Percentiles rank a stretch among this genome's conserved stretches.
phyloP scores from a whole-genome alignment of 2,888 invertebrate genomes.

The Limnephilus marmoratus region DNA sequence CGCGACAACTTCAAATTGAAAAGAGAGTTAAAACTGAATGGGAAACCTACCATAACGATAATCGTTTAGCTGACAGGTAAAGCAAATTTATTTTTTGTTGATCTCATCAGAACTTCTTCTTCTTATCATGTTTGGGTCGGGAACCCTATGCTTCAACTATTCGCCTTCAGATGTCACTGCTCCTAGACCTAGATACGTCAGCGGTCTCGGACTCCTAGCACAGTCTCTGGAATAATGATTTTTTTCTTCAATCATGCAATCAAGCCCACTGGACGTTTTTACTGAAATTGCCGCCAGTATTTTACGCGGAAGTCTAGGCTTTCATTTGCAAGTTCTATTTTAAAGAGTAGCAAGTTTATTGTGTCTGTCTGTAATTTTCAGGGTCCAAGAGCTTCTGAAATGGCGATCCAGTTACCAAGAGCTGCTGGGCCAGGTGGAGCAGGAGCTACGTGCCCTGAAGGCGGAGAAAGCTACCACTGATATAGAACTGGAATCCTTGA shows the following conservation, averaged over 20 bases:
- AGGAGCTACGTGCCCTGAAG: constrained; percentile 81
- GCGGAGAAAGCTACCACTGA: constrained; percentile 87
- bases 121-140: too few species aligned
- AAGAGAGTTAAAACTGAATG: constrained; percentile 85
- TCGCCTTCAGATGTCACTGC: too few species aligned
- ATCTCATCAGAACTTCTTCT: neutral
- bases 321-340: too few species aligned
- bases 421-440: constrained; percentile 79
- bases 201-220: too few species aligned
- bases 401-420: constrained; percentile 81
- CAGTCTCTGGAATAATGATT: too few species aligned
- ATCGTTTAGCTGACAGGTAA: constrained; percentile 83
- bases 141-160: too few species aligned
- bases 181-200: too few species aligned
- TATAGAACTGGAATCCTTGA: constrained; percentile 83
- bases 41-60: constrained; percentile 88
- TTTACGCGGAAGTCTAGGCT: neutral
- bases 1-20: constrained; percentile 85
- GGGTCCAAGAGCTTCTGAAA: constrained; percentile 81
- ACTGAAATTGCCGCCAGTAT: neutral
- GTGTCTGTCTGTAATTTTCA: constrained; percentile 66
- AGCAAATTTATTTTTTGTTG: neutral
- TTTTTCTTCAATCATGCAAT: neutral
- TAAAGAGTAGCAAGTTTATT: too few species aligned
- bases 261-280: neutral